phyloP scores from a whole-genome alignment of 2,888 invertebrate species.

The Eurytoma adleriae region DNA sequence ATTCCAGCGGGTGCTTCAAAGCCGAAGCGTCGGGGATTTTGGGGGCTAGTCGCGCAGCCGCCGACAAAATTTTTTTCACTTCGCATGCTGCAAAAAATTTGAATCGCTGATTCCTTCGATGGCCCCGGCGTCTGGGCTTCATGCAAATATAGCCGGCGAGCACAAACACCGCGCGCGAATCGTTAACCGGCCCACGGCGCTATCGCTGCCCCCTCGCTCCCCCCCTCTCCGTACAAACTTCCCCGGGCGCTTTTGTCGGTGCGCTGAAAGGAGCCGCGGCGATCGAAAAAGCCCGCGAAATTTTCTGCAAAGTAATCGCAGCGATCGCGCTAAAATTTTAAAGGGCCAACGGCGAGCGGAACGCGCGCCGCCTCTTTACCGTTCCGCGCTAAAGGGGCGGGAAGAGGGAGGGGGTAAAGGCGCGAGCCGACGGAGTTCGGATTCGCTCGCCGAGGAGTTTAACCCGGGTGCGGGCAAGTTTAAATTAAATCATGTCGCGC shows the following conservation, averaged over 20 bases:
- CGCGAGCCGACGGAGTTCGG: not conserved
- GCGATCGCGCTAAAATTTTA: slow-evolving; percentile 33
- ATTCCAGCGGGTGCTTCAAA: not conserved
- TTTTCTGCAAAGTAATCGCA: not conserved
- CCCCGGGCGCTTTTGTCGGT: not conserved
- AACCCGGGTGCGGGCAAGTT: slow-evolving; percentile 62
- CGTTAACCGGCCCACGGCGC: not conserved
- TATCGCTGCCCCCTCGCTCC: not conserved
- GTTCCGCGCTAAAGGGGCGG: not conserved
- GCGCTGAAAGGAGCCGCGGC: not conserved
- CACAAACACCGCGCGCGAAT: not conserved
- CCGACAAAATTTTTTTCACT: not conserved
- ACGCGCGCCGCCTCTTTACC: slow-evolving; percentile 3
- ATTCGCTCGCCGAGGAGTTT: slow-evolving; percentile 32
- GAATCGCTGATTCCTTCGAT: slow-evolving; percentile 32
- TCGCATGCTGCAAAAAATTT: slow-evolving; percentile 14
- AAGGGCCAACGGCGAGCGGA: slow-evolving; percentile 19
- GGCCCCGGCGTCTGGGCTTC: not conserved
- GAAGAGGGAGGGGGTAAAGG: too few relatives aligned
- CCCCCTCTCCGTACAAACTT: not conserved
- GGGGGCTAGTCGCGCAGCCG: not conserved
- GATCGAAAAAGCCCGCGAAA: not conserved
- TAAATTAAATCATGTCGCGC: slow-evolving; percentile 68
- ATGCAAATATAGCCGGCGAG: not conserved
- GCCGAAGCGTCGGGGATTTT: not conserved